Base-by-base conservation (phyloP, 2,797 vertebrate genomes). In the Pipistrellus pipistrellus region DNA sequence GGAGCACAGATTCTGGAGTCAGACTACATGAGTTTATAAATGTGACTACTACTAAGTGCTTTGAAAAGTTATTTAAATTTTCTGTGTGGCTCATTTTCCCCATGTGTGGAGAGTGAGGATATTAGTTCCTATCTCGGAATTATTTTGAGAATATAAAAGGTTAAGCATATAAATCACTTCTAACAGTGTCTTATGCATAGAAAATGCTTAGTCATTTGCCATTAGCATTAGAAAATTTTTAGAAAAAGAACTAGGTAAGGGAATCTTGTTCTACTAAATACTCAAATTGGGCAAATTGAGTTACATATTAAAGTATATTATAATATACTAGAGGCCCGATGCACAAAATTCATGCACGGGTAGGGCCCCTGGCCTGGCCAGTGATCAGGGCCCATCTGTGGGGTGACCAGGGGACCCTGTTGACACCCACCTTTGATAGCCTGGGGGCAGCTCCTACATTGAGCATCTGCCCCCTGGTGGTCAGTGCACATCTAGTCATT, bases 121-220 rank as follows among this genome's bases (percentile, higher is more conserved):
- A 38, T 69, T 94, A 51, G 9, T 91, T 92, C 9, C 15, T 84
- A 30, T 88, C 2, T 78, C 27, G 6, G 32, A 73, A 82, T 76
- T 95, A 27, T 44, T 91, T 80, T 62, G 27, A 77, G 3, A 7
- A 77, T 77, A 77, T 57, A 91, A 72, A 18, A 92, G 82, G 32
- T 91, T 76, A 85, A 85, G 57, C n/a, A 69, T 85, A 46, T 32
- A 88, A 83, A 44, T 66, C 8, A 77, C 2, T 90, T 89, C 44
- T 17, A 38, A 38, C 2, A 62, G 13, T 88, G n/a, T 46, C 14
- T 86, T 83, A 51, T 27, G 59, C 44, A 69, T 91, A 80, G 23
- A 82, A 90, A 83, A 55, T 69, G 23, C 8, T 59, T 30, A 53
- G 27, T 62, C 59, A 30, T 85, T 93, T 92, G 17, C 75, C 68